Percentiles rank a stretch among this genome's conserved stretches.
Conservation (phyloP, 2,888 invertebrate genomes). For the Meganola albula region DNA sequence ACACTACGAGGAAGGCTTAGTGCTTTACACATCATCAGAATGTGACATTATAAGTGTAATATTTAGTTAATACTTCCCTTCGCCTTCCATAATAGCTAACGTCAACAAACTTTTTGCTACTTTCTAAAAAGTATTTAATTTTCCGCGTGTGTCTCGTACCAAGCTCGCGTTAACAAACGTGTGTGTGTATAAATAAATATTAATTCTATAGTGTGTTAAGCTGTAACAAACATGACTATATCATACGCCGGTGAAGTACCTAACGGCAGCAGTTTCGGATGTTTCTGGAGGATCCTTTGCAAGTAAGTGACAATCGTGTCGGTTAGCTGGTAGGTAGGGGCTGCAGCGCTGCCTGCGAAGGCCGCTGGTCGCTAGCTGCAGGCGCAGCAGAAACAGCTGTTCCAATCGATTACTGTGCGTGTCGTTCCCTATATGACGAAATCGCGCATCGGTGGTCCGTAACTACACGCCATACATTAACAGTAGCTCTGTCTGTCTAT, state of each 20-base stretch:
- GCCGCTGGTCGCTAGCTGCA: slow-evolving; percentile 19
- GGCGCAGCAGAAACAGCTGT: slow-evolving; percentile 54
- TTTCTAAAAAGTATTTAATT: slow-evolving; percentile 74
- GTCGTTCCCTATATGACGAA: slow-evolving; percentile 40
- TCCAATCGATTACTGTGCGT: slow-evolving; percentile 32
- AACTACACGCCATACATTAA: slow-evolving; percentile 37
- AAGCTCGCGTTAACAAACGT: slow-evolving; percentile 66
- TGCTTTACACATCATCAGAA: slow-evolving; percentile 63
- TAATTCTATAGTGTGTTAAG: slow-evolving; percentile 57
- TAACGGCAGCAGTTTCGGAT: slow-evolving; percentile 94
- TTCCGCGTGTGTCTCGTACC: slow-evolving; percentile 68
- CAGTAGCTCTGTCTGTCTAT: slow-evolving; percentile 41
- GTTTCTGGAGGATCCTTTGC: slow-evolving; percentile 93
- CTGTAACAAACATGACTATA: slow-evolving; percentile 84
- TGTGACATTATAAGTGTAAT: slow-evolving; percentile 65
- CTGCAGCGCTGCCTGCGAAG: slow-evolving; percentile 26
- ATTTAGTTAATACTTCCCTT: slow-evolving; percentile 54
- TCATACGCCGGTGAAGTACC: slow-evolving; percentile 94
- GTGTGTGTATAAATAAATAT: slow-evolving; percentile 71
- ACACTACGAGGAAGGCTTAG: slow-evolving; percentile 53
- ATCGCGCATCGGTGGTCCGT: slow-evolving; percentile 37
- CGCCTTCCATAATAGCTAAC: slow-evolving; percentile 55
- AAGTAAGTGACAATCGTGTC: slow-evolving; percentile 80
- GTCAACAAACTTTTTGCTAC: slow-evolving; percentile 62
- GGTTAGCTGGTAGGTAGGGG: slow-evolving; percentile 33